phyloP scores from a whole-genome alignment of 2,888 invertebrate genomes.

The Eupelmus urozonus region DNA sequence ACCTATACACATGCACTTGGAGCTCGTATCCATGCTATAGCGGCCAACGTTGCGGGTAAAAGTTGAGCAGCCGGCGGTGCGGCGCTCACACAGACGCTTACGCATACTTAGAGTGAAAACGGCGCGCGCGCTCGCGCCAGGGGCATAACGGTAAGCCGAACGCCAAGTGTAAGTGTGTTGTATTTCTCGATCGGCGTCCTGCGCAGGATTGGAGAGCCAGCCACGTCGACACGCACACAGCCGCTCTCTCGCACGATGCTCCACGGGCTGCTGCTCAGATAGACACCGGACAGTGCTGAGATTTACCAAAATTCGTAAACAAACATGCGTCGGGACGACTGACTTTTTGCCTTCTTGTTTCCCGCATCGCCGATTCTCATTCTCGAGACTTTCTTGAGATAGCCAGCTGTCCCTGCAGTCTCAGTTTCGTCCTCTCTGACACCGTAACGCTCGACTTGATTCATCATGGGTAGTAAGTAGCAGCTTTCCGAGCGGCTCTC shows the following conservation, averaged over 20 bases:
- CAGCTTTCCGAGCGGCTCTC: background rate
- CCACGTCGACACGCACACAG: conserved; percentile 34
- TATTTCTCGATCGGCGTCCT: background rate
- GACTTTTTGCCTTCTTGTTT: too few relatives aligned
- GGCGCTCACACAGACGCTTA: too few relatives aligned
- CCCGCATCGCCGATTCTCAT: too few relatives aligned
- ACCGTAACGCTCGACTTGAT: background rate
- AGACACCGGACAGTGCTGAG: too few relatives aligned
- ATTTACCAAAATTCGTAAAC: too few relatives aligned
- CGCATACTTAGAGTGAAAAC: too few relatives aligned
- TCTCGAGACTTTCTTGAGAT: background rate
- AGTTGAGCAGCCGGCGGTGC: too few relatives aligned
- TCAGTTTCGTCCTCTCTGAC: background rate
- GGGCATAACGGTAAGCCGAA: background rate
- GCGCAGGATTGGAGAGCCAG: background rate
- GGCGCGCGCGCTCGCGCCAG: background rate
- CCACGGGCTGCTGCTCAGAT: conserved; percentile 3
- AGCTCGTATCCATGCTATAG: too few relatives aligned
- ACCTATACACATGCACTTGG: too few relatives aligned
- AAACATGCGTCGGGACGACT: background rate
- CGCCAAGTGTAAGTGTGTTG: too few relatives aligned
- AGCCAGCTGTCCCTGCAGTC: background rate
- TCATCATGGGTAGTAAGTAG: conserved; percentile 44
- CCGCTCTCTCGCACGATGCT: conserved; percentile 8
- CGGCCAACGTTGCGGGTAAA: too few relatives aligned